These are phyloP conservation scores for Narcine bancroftii DNA, from an alignment of 2,113 vertebrate genomes.

Conservation along the genomic window DNA sequence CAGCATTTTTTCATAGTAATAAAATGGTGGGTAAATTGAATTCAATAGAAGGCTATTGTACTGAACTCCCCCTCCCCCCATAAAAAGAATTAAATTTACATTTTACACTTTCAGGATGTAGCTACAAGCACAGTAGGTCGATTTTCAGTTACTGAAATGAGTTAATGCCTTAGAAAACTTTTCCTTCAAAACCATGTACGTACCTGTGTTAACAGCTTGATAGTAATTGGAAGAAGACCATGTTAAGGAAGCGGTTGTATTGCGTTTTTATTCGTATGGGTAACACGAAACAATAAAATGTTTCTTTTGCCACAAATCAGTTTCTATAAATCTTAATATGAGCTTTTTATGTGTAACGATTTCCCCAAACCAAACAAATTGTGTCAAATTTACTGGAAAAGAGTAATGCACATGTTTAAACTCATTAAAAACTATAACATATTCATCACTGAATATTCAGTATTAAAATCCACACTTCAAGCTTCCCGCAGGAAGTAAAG, in stretches of 20 bases:
- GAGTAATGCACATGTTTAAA: background rate
- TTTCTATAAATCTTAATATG: background rate
- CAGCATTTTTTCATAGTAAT: background rate
- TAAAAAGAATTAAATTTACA: background rate
- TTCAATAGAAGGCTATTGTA: constrained; percentile 31
- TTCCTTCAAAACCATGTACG: constrained; percentile 14
- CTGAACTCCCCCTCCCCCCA: background rate
- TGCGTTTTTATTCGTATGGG: constrained; percentile 33
- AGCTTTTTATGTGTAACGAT: background rate
- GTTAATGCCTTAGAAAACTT: constrained; percentile 18
- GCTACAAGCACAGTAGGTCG: background rate
- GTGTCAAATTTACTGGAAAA: background rate
- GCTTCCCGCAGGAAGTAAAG: background rate
- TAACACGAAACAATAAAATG: constrained; percentile 33
- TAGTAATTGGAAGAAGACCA: constrained; percentile 4
- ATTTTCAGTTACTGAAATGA: constrained; percentile 20
- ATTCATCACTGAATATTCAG: background rate
- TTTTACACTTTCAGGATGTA: background rate
- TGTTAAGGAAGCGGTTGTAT: constrained; percentile 17
- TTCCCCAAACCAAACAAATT: too few species aligned
- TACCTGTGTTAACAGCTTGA: constrained; percentile 17
- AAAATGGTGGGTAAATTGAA: too few species aligned
- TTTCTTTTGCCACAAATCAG: constrained; percentile 32
- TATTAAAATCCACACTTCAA: background rate
- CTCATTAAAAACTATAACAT: background rate